Conservation (phyloP, 1,140 invertebrate species). For the Micrasema minimum region DNA sequence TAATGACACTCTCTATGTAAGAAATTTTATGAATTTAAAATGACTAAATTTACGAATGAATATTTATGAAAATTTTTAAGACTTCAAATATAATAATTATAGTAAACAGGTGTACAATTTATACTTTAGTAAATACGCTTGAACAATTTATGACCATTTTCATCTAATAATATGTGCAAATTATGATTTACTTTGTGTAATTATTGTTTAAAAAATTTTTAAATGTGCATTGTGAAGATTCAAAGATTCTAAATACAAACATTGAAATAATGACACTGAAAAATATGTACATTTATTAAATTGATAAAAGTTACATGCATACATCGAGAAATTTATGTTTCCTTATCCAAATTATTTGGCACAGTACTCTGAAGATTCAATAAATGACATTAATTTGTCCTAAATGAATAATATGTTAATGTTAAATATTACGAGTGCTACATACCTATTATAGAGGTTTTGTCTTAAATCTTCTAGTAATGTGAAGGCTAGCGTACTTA, state of each 20-base stretch:
- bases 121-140: too few species aligned
- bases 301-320: conserved; percentile 30
- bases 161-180: conserved; percentile 17
- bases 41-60: too few species aligned
- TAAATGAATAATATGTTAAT: conserved; percentile 1
- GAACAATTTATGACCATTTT: too few species aligned
- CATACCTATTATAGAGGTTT: background rate
- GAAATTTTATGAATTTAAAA: too few species aligned
- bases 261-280: conserved; percentile 17
- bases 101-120: too few species aligned
- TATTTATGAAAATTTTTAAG: too few species aligned
- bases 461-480: background rate
- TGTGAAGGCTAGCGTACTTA: conserved; percentile 23
- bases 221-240: conserved; percentile 25
- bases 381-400: conserved; percentile 6
- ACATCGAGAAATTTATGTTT: conserved; percentile 8
- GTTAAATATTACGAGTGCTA: background rate
- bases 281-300: conserved; percentile 33
- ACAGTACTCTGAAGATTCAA: conserved; percentile 29
- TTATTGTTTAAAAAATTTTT: background rate
- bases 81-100: too few species aligned
- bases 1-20: too few species aligned
- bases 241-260: background rate
- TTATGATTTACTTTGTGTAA: background rate
- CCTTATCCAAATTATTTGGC: conserved; percentile 26